Evolutionary conservation across 2,113 vertebrate genomes (phyloP).

Genomic region (Callaeas wilsoni): DNA sequence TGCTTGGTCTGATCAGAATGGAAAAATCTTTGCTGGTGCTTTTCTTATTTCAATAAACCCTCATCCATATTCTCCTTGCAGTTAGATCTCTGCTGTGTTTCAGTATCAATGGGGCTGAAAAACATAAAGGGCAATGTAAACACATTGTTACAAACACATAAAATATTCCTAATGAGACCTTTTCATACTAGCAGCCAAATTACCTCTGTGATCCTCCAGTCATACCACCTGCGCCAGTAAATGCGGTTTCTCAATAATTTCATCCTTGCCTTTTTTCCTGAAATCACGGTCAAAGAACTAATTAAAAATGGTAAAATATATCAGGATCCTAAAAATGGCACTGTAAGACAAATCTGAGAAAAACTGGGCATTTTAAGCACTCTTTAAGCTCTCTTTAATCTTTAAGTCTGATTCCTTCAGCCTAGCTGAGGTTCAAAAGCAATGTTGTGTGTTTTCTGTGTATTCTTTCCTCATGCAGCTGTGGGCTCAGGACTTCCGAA

Average conservation of each 20-base stretch:
- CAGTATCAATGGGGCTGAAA: background rate
- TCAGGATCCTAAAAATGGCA: background rate
- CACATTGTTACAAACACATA: background rate
- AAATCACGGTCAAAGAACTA: background rate
- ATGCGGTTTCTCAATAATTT: background rate
- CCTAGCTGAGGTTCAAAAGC: background rate
- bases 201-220: background rate
- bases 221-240: background rate
- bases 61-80: background rate
- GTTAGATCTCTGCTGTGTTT: background rate
- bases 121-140: background rate
- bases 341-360: background rate
- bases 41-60: background rate
- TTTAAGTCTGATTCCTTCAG: background rate
- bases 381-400: too few relatives aligned
- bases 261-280: background rate
- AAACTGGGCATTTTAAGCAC: background rate
- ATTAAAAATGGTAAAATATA: background rate
- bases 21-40: background rate
- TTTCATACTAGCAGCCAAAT: background rate
- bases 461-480: background rate
- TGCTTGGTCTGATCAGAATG: background rate
- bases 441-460: background rate
- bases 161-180: background rate
- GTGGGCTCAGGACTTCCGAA: background rate